Evolutionary conservation across 2,888 invertebrate species (phyloP), one percentile per base, ranked within the genome.

Genomic region (Thecocarcelia acutangulata): DNA sequence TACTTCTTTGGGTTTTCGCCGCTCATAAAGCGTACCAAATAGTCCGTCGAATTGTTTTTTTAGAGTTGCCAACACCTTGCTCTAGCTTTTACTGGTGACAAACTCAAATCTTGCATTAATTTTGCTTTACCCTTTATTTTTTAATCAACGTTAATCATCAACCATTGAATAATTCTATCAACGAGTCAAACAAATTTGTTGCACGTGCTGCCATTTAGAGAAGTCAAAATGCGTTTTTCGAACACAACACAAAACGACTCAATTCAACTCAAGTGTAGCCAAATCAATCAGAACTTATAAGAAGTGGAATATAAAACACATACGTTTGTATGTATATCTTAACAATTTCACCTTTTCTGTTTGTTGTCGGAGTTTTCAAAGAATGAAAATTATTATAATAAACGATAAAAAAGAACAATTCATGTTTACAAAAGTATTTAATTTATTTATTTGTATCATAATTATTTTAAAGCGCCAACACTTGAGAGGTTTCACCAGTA

Each of bases 401-500:
- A n/a, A 54, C 21, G 21, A 66, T 66, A 21, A 59, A 50, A 52
- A 13, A 48, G 0, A 21, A 56, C 37, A 70, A 69, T 33, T 52
- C 17, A 33, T 58, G 40, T 58, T 58, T 19, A 52, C 52, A 54
- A 24, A 66, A 42, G 21, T 15, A 50, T 52, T 52, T 50, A 15
- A 50, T 72, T 61, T 58, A 46, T 46, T 69, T 61, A 28, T 64
- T 48, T 64, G 17, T 64, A 42, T 56, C 28, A 66, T 58, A 50
- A 58, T 56, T 42, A 28, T 77, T 54, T 15, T 54, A n/a, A 64
- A 81, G 66, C 80, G 72, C 72, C 76, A 76, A 28, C 81, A 81
- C 81, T 81, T 81, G 72, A 81, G 73, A 81, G 76, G 81, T 73
- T 73, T 76, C 81, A 15, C 50, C 81, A 54, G 68, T 19, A 70